These are phyloP conservation scores for Conchocele bisecta DNA, from an alignment of 2,888 invertebrate genomes.

Conservation along the genomic window DNA sequence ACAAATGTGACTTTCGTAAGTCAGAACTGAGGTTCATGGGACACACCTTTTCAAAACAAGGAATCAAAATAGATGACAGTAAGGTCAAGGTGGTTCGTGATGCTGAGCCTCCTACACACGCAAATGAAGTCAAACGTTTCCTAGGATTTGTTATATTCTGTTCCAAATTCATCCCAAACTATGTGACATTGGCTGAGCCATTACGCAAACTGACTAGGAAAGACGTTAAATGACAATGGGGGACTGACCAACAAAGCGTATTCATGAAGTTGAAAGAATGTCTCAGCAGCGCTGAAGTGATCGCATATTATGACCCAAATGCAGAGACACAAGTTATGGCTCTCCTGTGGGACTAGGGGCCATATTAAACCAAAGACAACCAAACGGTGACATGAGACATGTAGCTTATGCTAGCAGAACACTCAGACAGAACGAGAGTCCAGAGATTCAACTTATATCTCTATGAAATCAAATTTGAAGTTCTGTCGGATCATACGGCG, in stretches of 20 bases:
- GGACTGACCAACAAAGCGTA: not conserved
- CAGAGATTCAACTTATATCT: not conserved
- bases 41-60: not conserved
- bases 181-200: slow-evolving; percentile 9
- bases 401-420: slow-evolving; percentile 16
- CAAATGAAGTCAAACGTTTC: not conserved
- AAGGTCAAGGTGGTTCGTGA: slow-evolving; percentile 10
- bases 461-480: not conserved
- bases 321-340: slow-evolving; percentile 7
- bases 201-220: slow-evolving; percentile 20
- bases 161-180: slow-evolving; percentile 14
- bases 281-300: slow-evolving; percentile 7
- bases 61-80: not conserved
- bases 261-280: slow-evolving; percentile 1
- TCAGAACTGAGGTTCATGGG: slow-evolving; percentile 11
- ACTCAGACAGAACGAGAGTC: not conserved
- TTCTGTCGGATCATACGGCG: slow-evolving; percentile 4
- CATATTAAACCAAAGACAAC: slow-evolving; percentile 11
- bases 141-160: slow-evolving; percentile 10
- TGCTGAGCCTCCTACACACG: not conserved
- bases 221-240: slow-evolving; percentile 4
- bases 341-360: slow-evolving; percentile 3
- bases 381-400: slow-evolving; percentile 2
- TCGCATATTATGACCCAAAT: slow-evolving; percentile 9
- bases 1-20: slow-evolving; percentile 12